These are phyloP conservation scores for Drosophila bocqueti DNA, from an alignment of 1,140 invertebrate genomes.

Conservation along the genomic window DNA sequence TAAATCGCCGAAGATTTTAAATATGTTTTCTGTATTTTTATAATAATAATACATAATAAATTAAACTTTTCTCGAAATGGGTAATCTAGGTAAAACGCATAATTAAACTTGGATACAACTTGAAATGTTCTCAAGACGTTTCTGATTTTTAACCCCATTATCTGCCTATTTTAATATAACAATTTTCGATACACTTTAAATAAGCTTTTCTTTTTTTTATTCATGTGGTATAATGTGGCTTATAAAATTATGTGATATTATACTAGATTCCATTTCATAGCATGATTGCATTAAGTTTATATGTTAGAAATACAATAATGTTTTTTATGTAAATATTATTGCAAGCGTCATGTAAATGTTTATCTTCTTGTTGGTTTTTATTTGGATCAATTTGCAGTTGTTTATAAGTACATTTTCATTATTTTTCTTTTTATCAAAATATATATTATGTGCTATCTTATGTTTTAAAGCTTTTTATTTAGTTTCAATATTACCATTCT, in stretches of 20 bases:
- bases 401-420: constrained; percentile 60
- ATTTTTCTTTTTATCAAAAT: constrained; percentile 69
- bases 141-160: neutral
- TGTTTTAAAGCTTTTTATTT: constrained; percentile 81
- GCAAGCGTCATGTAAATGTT: constrained; percentile 21
- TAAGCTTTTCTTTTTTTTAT: constrained; percentile 6
- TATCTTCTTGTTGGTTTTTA: constrained; percentile 17
- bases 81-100: too few relatives aligned
- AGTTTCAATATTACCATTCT: constrained; percentile 75
- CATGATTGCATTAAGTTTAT: constrained; percentile 18
- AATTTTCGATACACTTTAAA: neutral
- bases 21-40: neutral
- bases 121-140: neutral
- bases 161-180: neutral
- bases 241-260: constrained; percentile 10
- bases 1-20: neutral
- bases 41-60: neutral
- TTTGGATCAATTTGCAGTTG: constrained; percentile 65
- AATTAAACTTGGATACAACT: neutral
- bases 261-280: constrained; percentile 4
- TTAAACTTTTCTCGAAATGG: neutral
- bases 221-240: constrained; percentile 6
- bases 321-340: constrained; percentile 15
- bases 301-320: constrained; percentile 26
- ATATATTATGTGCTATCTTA: constrained; percentile 81